Evolutionary conservation across 2,113 vertebrate genomes (phyloP), one percentile per base, ranked within the genome.

Genomic region (Pelodiscus sinensis): DNA sequence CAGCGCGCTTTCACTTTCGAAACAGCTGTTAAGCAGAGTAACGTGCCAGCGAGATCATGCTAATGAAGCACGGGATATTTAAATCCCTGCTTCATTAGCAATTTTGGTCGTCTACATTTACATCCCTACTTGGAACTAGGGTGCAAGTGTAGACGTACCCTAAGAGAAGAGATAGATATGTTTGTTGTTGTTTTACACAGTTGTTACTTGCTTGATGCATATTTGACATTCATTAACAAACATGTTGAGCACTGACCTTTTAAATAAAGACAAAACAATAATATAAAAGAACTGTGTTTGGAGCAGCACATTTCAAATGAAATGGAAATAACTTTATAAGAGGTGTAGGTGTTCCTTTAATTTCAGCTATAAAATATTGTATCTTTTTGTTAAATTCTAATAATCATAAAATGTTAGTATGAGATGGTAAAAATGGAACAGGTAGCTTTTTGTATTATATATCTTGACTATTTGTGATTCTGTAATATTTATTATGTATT

Each of bases 181-280:
- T 89, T 92, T 94, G 25, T 25, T 87, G 16, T 82, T 19, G 50
- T 91, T 90, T 94, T 94, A 89, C 54, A n/a, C 81, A 38, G 10
- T 86, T 10, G 25, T 78, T 80, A 78, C 24, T 92, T 94, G 85
- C 71, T 44, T 50, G 82, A 38, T 54, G 27, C 51, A 60, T 90
- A 27, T 85, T 88, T 96, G 90, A 97, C 94, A 96, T 92, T 84
- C 58, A 86, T 89, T 95, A 56, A 65, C 94, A 90, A 87, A n/a
- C 56, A 84, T 81, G 90, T 86, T 95, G 91, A 92, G 21, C n/a
- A 27, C 13, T 96, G 85, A 91, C 85, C 85, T 97, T 96, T 92
- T 75, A 79, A 88, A 85, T 71, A 1, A 12, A 27, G 13, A 62
- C 12, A 62, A 62, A 62, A 15, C 25, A 62, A 29, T 29, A 62